Evolutionary conservation across 1,140 invertebrate genomes (phyloP).

Genomic region (Akabosia matsudoensis): DNA sequence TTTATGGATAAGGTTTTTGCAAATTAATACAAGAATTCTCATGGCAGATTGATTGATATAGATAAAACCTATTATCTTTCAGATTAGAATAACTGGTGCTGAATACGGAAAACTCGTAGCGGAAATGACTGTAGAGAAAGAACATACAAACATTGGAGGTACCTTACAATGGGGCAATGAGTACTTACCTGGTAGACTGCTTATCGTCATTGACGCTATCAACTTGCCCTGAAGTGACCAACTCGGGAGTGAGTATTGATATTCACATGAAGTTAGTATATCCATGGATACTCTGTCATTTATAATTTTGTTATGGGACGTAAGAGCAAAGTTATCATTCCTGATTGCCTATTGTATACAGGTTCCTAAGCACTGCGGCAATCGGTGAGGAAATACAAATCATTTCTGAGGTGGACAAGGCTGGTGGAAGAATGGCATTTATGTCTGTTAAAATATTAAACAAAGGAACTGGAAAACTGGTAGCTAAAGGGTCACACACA

Average conservation of each 20-base stretch:
- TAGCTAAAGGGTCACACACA: conserved; percentile 75
- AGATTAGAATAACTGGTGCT: conserved; percentile 68
- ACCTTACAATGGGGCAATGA: conserved; percentile 80
- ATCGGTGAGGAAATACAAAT: conserved; percentile 75
- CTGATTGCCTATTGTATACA: conserved; percentile 48
- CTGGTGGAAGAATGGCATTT: conserved; percentile 76
- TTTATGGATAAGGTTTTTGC: background rate
- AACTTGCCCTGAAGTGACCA: conserved; percentile 53
- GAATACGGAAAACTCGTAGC: conserved; percentile 66
- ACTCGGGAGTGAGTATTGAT: conserved; percentile 69
- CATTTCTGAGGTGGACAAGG: conserved; percentile 71
- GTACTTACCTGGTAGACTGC: conserved; percentile 74
- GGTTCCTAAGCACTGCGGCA: conserved; percentile 68
- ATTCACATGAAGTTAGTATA: conserved; percentile 62
- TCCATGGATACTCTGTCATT: background rate
- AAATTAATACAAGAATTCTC: background rate
- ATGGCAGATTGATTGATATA: background rate
- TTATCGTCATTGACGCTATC: conserved; percentile 77
- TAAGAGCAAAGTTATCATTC: background rate
- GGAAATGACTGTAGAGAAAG: conserved; percentile 70
- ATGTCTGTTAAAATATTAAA: conserved; percentile 71
- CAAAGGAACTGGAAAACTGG: conserved; percentile 64
- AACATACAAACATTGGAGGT: conserved; percentile 71
- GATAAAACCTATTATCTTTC: background rate
- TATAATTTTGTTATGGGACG: background rate